Evolutionary conservation across 1,140 invertebrate species (phyloP).

Genomic region (Hyposmocoma kahamanoa): DNA sequence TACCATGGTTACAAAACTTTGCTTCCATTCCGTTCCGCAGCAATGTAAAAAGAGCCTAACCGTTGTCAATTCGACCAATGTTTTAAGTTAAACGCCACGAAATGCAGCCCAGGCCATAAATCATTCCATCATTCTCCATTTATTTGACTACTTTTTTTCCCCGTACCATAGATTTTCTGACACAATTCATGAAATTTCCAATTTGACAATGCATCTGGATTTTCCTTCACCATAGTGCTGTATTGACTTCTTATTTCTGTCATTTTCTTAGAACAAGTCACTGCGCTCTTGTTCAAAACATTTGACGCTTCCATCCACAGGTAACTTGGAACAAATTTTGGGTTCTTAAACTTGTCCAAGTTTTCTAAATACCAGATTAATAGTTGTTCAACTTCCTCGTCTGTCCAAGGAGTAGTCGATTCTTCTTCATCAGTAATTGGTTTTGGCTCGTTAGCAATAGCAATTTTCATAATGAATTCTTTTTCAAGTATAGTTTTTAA

Average conservation of each 20-base stretch:
- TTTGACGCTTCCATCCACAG: conserved; percentile 54
- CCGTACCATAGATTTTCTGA: conserved; percentile 59
- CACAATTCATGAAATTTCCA: conserved; percentile 57
- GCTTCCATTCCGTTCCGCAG: too few relatives aligned
- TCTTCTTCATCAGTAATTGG: conserved; percentile 18
- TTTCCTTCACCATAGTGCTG: conserved; percentile 48
- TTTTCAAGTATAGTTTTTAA: conserved; percentile 47
- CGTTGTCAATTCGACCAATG: too few relatives aligned
- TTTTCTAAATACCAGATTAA: conserved; percentile 56
- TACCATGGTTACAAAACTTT: too few relatives aligned
- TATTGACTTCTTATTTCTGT: conserved; percentile 51
- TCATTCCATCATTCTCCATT: too few relatives aligned
- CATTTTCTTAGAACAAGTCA: conserved; percentile 59
- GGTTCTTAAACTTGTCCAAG: conserved; percentile 64
- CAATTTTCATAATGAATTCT: conserved; percentile 34
- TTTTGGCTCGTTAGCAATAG: conserved; percentile 18
- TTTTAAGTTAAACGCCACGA: too few relatives aligned
- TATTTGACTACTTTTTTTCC: conserved; percentile 37
- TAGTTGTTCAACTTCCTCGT: conserved; percentile 47
- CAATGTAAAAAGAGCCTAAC: too few relatives aligned
- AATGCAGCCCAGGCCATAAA: conserved; percentile 1
- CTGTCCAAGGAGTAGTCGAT: conserved; percentile 34
- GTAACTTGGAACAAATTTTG: conserved; percentile 49
- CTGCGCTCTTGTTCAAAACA: conserved; percentile 47
- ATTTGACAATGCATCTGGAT: conserved; percentile 33